A percentile compares a stretch with the other conserved stretches of the same genome.
Evolutionary conservation across 2,797 vertebrate genomes (phyloP).

Genomic region (Rhinogobio ventralis): DNA sequence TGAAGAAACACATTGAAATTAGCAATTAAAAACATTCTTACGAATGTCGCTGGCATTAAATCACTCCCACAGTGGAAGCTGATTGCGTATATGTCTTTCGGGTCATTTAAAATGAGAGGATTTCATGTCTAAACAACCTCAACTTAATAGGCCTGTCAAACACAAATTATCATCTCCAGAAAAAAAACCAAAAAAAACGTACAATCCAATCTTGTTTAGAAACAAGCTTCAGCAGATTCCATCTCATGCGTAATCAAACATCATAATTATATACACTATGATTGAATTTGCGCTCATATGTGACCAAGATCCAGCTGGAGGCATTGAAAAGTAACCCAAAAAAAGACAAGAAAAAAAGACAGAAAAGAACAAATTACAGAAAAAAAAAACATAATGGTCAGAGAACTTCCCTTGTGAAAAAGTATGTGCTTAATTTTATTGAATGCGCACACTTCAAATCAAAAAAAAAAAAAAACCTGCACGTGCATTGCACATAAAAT

Average conservation of each 20-base stretch:
- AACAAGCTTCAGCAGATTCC: constrained; percentile 26
- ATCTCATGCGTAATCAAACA: constrained; percentile 30
- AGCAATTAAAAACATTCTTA: constrained; percentile 44
- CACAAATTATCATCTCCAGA: constrained; percentile 10
- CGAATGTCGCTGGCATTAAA: neutral
- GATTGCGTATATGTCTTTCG: constrained; percentile 18
- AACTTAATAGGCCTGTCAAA: constrained; percentile 25
- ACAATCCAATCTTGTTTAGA: constrained; percentile 24
- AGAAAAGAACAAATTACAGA: neutral
- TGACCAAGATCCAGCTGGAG: constrained; percentile 2
- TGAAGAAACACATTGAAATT: constrained; percentile 21
- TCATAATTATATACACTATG: constrained; percentile 36
- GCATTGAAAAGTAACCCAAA: neutral
- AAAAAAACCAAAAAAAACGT: neutral
- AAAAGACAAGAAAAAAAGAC: neutral
- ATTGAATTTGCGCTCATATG: constrained; percentile 25
- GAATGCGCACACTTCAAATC: neutral
- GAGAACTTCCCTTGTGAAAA: neutral
- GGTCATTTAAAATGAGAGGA: constrained; percentile 31
- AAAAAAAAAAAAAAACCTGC: too few species aligned
- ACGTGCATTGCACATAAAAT: neutral
- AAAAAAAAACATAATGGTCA: neutral
- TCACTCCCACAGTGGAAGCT: constrained; percentile 20
- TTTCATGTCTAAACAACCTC: constrained; percentile 21
- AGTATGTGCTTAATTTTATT: neutral